Percentiles rank a stretch among this genome's conserved stretches.
Conservation (phyloP, 2,797 vertebrate species). For the Liasis olivaceus region DNA sequence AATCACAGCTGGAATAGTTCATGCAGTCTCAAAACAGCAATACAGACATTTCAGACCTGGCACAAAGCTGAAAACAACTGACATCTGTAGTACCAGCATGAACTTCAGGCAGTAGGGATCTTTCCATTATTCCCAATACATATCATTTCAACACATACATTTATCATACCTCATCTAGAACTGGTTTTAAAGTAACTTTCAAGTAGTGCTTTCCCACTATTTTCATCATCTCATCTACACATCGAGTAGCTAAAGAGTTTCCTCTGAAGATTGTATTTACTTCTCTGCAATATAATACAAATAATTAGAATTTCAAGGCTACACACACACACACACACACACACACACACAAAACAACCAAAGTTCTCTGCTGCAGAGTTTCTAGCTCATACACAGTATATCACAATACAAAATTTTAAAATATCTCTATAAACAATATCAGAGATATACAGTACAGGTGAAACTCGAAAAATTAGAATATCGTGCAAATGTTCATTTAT, state of each 20-base stretch:
- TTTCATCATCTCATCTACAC: slow-evolving; percentile 99
- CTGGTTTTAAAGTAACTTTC: slow-evolving; percentile 93
- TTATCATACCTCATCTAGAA: slow-evolving; percentile 91
- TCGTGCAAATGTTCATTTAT: no score
- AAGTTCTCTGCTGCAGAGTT: not conserved
- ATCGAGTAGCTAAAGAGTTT: slow-evolving; percentile 93
- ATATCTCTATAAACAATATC: not conserved
- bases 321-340: no score
- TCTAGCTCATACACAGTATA: not conserved
- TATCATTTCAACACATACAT: not conserved
- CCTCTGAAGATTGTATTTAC: slow-evolving; percentile 97
- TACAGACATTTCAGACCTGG: not conserved
- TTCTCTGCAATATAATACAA: slow-evolving; percentile 82
- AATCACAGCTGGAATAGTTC: not conserved
- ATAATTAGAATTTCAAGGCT: slow-evolving; percentile 17
- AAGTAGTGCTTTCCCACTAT: slow-evolving; percentile 96
- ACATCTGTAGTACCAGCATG: not conserved
- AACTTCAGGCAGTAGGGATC: not conserved
- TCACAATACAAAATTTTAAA: not conserved
- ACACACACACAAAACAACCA: not conserved
- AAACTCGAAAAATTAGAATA: no score
- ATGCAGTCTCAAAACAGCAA: not conserved
- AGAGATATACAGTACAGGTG: not conserved
- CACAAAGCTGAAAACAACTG: not conserved
- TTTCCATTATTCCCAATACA: not conserved